Evolutionary conservation across 2,113 vertebrate genomes (phyloP).

Genomic region (Sebastes schlegelii): DNA sequence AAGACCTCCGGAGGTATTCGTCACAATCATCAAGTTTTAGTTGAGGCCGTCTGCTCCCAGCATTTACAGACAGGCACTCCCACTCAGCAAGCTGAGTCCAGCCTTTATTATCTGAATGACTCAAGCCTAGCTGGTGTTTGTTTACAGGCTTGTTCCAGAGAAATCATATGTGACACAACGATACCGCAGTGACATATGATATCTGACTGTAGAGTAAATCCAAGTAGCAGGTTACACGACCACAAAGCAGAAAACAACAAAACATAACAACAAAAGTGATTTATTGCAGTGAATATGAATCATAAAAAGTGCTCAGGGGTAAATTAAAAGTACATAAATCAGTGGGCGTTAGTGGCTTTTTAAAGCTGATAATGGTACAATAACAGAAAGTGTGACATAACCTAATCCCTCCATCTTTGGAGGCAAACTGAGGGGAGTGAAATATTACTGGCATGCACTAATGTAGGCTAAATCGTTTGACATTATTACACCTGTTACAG

Average conservation of each 20-base stretch:
- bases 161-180: not conserved
- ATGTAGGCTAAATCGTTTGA: constrained; percentile 27
- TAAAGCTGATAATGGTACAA: constrained; percentile 12
- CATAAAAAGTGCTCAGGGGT: constrained; percentile 56
- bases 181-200: not conserved
- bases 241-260: not conserved
- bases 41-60: not conserved
- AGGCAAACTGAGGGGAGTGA: constrained; percentile 11
- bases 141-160: not conserved
- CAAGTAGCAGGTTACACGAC: not conserved
- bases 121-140: constrained; percentile 45
- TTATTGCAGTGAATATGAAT: constrained; percentile 73
- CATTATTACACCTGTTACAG: constrained; percentile 52
- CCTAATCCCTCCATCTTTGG: constrained; percentile 1
- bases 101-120: constrained; percentile 48
- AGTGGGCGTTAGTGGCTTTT: not conserved
- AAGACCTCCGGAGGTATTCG: constrained; percentile 9
- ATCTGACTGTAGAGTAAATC: not conserved
- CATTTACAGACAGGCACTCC: constrained; percentile 50
- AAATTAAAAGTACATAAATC: constrained; percentile 37
- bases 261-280: constrained; percentile 57
- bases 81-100: constrained; percentile 32
- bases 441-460: constrained; percentile 59
- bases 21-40: not conserved
- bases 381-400: constrained; percentile 41